Evolutionary conservation across 2,888 invertebrate species (phyloP).

Genomic region (Cosmia trapezina): DNA sequence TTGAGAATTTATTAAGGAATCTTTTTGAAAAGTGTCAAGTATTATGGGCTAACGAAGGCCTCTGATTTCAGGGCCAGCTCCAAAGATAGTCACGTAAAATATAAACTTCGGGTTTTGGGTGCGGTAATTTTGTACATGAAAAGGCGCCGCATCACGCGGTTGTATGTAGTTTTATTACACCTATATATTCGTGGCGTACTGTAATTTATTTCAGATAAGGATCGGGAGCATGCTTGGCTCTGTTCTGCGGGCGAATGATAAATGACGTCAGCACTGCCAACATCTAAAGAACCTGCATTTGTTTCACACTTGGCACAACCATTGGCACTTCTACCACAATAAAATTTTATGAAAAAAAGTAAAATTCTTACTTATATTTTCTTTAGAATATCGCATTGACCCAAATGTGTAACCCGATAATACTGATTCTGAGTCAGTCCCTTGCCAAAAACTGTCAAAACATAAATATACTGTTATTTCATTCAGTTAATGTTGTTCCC

Average conservation of each 20-base stretch:
- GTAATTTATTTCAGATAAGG: conserved; percentile 61
- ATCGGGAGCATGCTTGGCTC: conserved; percentile 66
- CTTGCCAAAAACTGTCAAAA: conserved; percentile 67
- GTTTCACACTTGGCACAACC: conserved; percentile 78
- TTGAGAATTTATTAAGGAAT: conserved; percentile 70
- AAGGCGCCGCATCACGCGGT: conserved; percentile 24
- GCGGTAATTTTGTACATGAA: conserved; percentile 40
- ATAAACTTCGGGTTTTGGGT: conserved; percentile 41
- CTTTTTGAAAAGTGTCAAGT: conserved; percentile 64
- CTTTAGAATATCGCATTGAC: conserved; percentile 69
- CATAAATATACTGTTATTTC: conserved; percentile 38
- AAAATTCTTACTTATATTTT: conserved; percentile 62
- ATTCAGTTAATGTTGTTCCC: conserved; percentile 38
- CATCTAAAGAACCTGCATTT: conserved; percentile 67
- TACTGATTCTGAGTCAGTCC: conserved; percentile 63
- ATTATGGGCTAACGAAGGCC: conserved; percentile 54
- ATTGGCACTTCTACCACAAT: conserved; percentile 64
- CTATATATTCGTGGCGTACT: conserved; percentile 34
- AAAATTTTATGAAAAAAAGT: conserved; percentile 66
- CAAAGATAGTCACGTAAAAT: conserved; percentile 54
- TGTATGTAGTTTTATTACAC: conserved; percentile 44
- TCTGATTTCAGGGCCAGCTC: conserved; percentile 53
- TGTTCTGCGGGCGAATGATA: conserved; percentile 68
- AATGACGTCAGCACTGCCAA: conserved; percentile 75
- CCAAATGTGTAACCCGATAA: conserved; percentile 72